Evolutionary conservation across 2,113 vertebrate genomes (phyloP), one percentile per base, ranked within the genome.

Genomic region (Nesoenas mayeri): DNA sequence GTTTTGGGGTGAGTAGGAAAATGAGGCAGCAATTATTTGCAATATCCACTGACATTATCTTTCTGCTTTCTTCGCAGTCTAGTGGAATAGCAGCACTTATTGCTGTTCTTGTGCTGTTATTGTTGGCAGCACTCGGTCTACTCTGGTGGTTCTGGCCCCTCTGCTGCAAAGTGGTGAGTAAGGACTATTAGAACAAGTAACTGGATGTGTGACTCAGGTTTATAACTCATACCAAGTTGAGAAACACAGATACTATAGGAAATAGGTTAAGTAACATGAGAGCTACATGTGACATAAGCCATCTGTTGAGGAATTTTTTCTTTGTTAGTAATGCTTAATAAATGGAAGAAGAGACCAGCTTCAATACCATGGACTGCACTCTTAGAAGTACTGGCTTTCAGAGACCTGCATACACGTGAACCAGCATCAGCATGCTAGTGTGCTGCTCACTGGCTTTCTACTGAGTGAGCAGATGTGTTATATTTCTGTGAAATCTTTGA

Each of bases 71-170:
- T 80, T 81, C 3, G 3, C 80, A 99, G 99, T 98, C 99, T 0
- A 97, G 97, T 5, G 99, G 99, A 2, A 79, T 94, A 2, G 97
- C 89, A 32, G 98, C 99, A 9, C 48, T 96, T 13, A 98, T 99
- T 12, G 98, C 98, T 21, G 96, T 99, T 79, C 98, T 99, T 42
- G 98, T 99, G 75, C 97, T 99, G 47, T 25, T 99, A 19, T 34
- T 98, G 13, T 95, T 99, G 4, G 19, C 97, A 60, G 99, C 97
- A 2, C 83, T 99, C 1, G 98, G 93, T 34, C 97, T 99, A 73
- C 98, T 99, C 94, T 99, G 99, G 99, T 99, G 99, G 99, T 99
- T 99, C 97, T 99, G 98, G 98, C 99, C 99, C 34, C 99, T 99
- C 48, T 99, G 98, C 98, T 99, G 99, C 98, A 99, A 98, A 96